Conservation (phyloP, 1,140 invertebrate species). For the Eubasilissa regina region DNA sequence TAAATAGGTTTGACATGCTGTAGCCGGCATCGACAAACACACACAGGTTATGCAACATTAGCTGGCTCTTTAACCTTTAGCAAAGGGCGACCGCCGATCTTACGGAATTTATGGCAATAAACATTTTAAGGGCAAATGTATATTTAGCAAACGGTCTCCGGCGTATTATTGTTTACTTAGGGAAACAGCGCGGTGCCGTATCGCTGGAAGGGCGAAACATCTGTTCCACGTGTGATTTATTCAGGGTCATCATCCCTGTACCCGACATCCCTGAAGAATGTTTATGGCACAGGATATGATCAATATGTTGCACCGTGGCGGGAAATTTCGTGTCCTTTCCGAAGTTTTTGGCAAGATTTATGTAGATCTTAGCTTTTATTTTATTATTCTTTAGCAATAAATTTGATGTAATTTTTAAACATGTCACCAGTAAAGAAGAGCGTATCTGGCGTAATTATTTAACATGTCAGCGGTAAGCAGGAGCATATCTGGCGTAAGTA, state of each 20-base stretch:
- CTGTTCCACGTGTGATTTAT: constrained; percentile 51
- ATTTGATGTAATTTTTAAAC: too few relatives aligned
- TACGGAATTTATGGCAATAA: constrained; percentile 29
- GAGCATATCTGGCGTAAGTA: too few relatives aligned
- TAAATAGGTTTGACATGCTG: not conserved
- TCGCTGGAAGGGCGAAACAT: constrained; percentile 41
- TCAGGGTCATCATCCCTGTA: too few relatives aligned
- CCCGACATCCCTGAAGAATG: not conserved
- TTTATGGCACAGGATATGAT: constrained; percentile 21
- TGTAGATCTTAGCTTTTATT: too few relatives aligned
- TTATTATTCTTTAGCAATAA: too few relatives aligned
- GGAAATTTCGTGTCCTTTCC: constrained; percentile 1
- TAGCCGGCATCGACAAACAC: not conserved
- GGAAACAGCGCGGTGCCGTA: constrained; percentile 34
- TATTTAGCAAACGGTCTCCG: constrained; percentile 28
- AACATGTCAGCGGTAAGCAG: too few relatives aligned
- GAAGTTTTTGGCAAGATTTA: not conserved
- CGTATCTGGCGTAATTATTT: too few relatives aligned
- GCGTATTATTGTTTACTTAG: constrained; percentile 47
- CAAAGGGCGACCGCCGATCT: constrained; percentile 27
- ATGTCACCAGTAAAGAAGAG: too few relatives aligned
- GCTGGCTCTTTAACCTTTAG: constrained; percentile 18
- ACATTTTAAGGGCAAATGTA: constrained; percentile 35
- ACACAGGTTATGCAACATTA: constrained; percentile 35
- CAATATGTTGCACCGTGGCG: constrained; percentile 13